Conservation (phyloP, 1,140 invertebrate species). For the Drosophila grimshawi region DNA sequence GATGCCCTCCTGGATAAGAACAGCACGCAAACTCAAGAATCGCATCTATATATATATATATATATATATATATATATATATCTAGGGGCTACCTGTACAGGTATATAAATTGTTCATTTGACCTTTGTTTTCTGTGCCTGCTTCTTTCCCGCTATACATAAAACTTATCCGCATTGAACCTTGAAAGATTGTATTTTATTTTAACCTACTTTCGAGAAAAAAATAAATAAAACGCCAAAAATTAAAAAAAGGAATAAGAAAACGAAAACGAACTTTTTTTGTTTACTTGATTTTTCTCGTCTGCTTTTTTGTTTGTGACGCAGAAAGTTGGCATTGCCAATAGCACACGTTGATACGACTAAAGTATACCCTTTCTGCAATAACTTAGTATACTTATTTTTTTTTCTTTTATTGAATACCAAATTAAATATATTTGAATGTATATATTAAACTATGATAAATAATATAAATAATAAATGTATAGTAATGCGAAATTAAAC, state of each 20-base stretch:
- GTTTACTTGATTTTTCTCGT: conserved; percentile 18
- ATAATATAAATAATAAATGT: too few species aligned
- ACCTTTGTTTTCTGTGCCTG: conserved; percentile 38
- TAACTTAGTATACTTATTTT: too few species aligned
- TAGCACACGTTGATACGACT: too few species aligned
- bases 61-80: neutral
- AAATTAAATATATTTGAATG: too few species aligned
- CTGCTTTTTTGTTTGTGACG: conserved; percentile 19
- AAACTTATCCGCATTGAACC: conserved; percentile 47
- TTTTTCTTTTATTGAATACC: too few species aligned
- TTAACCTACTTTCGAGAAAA: conserved; percentile 38
- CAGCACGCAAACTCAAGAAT: conserved; percentile 60
- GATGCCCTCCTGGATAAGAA: conserved; percentile 48
- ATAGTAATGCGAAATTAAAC: too few species aligned
- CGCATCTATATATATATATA: conserved; percentile 3
- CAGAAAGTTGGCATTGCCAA: neutral
- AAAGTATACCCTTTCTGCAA: too few species aligned
- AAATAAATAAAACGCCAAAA: conserved; percentile 13
- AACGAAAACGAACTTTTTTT: conserved; percentile 37
- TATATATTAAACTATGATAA: too few species aligned
- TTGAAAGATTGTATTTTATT: conserved; percentile 52
- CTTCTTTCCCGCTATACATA: neutral
- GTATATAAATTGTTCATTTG: conserved; percentile 38
- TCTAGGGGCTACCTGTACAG: conserved; percentile 2
- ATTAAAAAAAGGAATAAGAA: conserved; percentile 22